Base-by-base conservation (phyloP, 2,888 invertebrate species). In the Scaptomyza cyrtandrae region DNA sequence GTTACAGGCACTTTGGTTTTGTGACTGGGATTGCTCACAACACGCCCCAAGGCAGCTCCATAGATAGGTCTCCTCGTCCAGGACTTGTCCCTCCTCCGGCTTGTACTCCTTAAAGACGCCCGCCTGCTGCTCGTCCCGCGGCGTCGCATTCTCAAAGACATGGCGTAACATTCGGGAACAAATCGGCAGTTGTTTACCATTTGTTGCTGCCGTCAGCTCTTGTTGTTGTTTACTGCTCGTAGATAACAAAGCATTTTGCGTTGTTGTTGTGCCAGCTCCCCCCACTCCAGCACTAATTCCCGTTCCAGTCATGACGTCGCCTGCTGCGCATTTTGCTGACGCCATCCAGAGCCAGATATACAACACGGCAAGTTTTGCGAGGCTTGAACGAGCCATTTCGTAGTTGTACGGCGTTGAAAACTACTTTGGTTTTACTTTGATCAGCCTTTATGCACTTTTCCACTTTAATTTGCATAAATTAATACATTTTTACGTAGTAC, bases 41-140 rank as follows among this genome's bases (percentile, higher is more conserved):
- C 75, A 95, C 91, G 52, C 93, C 84, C 91, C 96, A 95, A 92
- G 96, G 95, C 83, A 94, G 93, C 91, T 94, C 93, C 63, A 96
- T 93, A 93, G 96, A 95, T 84, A 94, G 93, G 88, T 94, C 93
- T 65, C 95, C 87, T 60, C 93, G 93, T 82, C 93, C 93, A 93
- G 9, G 93, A 89, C 67, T 44, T 49, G 44, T 11, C 67, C 63
- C 48, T 35, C 64, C 55, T 94, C 93, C 3, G 90, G 81, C n/a
- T 85, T 84, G 57, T 86, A 90, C 53, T 91, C 90, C 35, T 94
- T 94, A 81, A 94, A 95, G 70, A 93, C 93, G 0, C 95, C 95
- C 50, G 94, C 94, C 61, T 93, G 93, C 24, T 93, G 89, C 77
- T 94, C 94, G 55, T 91, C 92, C n/a, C 89, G 76, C n/a, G 92